phyloP scores from a whole-genome alignment of 2,797 vertebrate species.

The Alauda arvensis region DNA sequence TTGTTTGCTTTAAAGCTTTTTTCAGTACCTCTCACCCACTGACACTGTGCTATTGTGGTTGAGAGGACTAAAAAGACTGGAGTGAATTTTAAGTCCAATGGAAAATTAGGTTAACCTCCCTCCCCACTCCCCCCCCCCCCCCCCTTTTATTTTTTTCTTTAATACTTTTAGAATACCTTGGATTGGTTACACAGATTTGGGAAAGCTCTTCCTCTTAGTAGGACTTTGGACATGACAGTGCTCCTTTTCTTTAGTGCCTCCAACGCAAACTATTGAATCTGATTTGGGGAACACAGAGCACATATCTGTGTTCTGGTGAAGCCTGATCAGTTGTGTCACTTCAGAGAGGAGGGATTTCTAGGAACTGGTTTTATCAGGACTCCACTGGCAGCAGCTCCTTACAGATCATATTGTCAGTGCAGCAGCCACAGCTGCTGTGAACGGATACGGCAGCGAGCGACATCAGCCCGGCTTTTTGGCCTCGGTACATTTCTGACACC shows the following conservation, averaged over 20 bases:
- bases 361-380: constrained; percentile 49
- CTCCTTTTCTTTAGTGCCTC: neutral
- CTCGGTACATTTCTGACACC: constrained; percentile 3
- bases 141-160: neutral
- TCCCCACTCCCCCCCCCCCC: accelerated
- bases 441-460: neutral
- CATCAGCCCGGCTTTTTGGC: constrained; percentile 18
- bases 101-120: neutral
- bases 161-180: neutral
- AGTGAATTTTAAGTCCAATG: neutral
- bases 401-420: constrained; percentile 63
- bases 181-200: neutral
- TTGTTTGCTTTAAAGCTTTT: neutral
- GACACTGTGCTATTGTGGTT: neutral
- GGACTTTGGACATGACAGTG: neutral
- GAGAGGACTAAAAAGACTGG: neutral
- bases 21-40: neutral
- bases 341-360: constrained; percentile 32
- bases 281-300: neutral
- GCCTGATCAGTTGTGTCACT: constrained; percentile 10
- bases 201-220: neutral
- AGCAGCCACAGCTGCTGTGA: constrained; percentile 19
- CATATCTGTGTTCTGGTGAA: neutral
- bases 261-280: neutral
- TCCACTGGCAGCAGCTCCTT: constrained; percentile 54